Conservation (phyloP, 2,797 vertebrate genomes). For the Loriculus beryllinus region DNA sequence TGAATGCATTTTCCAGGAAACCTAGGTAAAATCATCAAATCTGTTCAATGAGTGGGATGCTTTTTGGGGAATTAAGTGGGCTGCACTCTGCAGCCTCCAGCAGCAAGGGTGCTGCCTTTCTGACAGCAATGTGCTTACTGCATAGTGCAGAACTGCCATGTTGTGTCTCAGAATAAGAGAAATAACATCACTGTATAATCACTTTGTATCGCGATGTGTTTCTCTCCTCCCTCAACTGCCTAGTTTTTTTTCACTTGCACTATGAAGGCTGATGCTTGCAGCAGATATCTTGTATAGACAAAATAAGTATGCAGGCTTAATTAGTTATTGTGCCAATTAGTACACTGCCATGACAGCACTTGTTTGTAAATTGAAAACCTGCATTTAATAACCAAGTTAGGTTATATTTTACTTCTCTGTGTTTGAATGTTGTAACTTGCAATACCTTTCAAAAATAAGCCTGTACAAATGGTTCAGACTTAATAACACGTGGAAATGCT, state of each 20-base stretch:
- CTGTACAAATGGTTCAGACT: neutral
- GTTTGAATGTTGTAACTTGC: neutral
- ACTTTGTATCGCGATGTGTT: neutral
- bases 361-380: neutral
- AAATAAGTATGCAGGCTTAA: neutral
- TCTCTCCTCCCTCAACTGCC: neutral
- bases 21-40: neutral
- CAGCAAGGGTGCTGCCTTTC: neutral
- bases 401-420: neutral
- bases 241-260: neutral
- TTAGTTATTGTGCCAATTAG: neutral
- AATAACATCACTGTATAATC: neutral
- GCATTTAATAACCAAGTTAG: neutral
- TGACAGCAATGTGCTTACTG: neutral
- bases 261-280: neutral
- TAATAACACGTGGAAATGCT: neutral
- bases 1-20: conserved; percentile 8
- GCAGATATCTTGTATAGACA: neutral
- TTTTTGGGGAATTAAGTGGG: neutral
- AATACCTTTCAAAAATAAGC: neutral
- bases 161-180: neutral
- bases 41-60: neutral
- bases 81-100: neutral
- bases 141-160: neutral
- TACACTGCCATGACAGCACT: neutral